phyloP scores from a whole-genome alignment of 2,113 vertebrate species.

The Raja brachyura region DNA sequence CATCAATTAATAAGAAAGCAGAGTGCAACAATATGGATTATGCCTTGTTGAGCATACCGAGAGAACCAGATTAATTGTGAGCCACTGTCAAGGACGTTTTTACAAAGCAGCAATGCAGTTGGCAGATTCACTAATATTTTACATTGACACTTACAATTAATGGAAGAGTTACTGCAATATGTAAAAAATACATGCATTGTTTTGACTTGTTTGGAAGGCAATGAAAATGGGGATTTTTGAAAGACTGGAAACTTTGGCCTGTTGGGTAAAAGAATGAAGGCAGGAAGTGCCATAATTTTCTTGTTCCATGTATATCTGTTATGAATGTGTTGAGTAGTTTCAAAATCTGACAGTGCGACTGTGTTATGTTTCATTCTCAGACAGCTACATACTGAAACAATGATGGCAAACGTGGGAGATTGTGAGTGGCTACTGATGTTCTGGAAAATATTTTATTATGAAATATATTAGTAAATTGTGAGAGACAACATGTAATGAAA shows the following conservation, averaged over 20 bases:
- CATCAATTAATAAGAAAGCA: neutral
- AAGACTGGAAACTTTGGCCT: neutral
- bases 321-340: neutral
- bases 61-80: neutral
- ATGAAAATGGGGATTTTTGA: slow-evolving; percentile 15
- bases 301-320: neutral
- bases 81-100: neutral
- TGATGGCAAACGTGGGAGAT: neutral
- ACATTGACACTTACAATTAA: neutral
- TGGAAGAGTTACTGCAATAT: neutral
- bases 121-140: neutral
- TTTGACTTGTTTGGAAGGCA: neutral
- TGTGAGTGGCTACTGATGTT: slow-evolving; percentile 3
- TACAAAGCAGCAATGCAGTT: neutral
- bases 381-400: slow-evolving; percentile 14
- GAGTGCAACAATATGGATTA: neutral
- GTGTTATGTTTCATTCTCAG: neutral
- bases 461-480: neutral
- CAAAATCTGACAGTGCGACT: neutral
- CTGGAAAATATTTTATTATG: neutral
- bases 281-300: neutral
- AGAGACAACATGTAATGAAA: neutral
- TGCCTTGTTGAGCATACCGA: neutral
- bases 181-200: neutral
- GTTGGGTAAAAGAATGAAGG: neutral